These are phyloP conservation scores for Tadarida brasiliensis DNA, from an alignment of 2,797 vertebrate species.

Conservation along the genomic window DNA sequence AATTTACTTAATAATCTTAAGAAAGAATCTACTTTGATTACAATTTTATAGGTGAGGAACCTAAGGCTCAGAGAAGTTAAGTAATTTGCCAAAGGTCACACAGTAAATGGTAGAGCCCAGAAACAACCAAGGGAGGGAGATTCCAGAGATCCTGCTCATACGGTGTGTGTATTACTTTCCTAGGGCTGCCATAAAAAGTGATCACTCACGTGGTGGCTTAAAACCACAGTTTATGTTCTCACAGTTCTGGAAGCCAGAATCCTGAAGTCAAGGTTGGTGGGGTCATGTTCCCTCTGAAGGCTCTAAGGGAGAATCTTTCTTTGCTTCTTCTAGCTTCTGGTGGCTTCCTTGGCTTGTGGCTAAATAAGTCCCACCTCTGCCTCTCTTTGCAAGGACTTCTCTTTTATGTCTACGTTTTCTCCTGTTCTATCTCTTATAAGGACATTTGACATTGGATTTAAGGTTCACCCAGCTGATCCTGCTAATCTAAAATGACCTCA, in stretches of 20 bases:
- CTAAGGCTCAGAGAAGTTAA: constrained; percentile 32
- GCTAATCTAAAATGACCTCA: constrained; percentile 45
- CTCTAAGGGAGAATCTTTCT: neutral
- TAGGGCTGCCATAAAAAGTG: neutral
- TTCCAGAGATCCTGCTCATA: neutral
- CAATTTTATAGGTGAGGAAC: neutral
- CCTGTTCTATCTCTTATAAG: neutral
- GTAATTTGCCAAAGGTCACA: neutral
- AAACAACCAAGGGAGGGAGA: neutral
- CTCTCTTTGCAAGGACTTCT: neutral
- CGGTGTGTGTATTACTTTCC: neutral
- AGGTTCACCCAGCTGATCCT: neutral
- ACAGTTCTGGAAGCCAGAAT: neutral
- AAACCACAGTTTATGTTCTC: neutral
- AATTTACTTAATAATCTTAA: neutral
- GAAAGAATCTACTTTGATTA: neutral
- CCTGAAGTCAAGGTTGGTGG: neutral
- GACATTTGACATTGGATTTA: constrained; percentile 26
- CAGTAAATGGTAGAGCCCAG: neutral
- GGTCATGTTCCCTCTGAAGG: neutral
- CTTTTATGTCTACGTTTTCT: neutral
- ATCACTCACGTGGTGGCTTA: neutral
- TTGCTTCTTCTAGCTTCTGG: neutral
- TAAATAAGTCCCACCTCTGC: neutral
- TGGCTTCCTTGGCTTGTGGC: neutral